phyloP scores from a whole-genome alignment of 2,888 invertebrate genomes.

The Metalampra italica region DNA sequence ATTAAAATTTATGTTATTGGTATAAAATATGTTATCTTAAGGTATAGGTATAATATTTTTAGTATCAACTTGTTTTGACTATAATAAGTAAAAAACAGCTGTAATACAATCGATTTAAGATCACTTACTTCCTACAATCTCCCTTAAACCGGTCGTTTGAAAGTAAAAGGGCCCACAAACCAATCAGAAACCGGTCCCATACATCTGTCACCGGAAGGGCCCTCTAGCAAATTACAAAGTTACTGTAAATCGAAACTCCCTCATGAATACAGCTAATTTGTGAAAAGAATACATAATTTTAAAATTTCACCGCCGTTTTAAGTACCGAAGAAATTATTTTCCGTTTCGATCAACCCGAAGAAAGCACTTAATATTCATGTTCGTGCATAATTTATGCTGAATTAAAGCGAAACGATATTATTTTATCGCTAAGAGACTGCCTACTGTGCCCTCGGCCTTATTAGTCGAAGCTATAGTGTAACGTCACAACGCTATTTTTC shows the following conservation, averaged over 20 bases:
- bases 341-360: conserved; percentile 6
- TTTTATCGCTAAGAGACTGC: conserved; percentile 28
- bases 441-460: background rate
- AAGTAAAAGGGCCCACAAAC: too few species aligned
- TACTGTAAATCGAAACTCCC: background rate
- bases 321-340: background rate
- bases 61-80: too few species aligned
- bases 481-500: too few species aligned
- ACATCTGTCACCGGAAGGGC: too few species aligned
- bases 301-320: background rate
- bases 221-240: background rate
- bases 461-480: background rate
- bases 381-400: conserved; percentile 44
- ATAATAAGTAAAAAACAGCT: too few species aligned
- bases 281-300: background rate
- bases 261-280: background rate
- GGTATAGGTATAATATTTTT: too few species aligned
- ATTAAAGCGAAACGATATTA: conserved; percentile 33
- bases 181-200: too few species aligned
- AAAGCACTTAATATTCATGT: conserved; percentile 23
- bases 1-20: too few species aligned
- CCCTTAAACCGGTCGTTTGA: too few species aligned
- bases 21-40: too few species aligned
- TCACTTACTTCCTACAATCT: too few species aligned
- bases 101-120: too few species aligned